phyloP scores from a whole-genome alignment of 2,113 vertebrate species.

The Siphamia tubifer region DNA sequence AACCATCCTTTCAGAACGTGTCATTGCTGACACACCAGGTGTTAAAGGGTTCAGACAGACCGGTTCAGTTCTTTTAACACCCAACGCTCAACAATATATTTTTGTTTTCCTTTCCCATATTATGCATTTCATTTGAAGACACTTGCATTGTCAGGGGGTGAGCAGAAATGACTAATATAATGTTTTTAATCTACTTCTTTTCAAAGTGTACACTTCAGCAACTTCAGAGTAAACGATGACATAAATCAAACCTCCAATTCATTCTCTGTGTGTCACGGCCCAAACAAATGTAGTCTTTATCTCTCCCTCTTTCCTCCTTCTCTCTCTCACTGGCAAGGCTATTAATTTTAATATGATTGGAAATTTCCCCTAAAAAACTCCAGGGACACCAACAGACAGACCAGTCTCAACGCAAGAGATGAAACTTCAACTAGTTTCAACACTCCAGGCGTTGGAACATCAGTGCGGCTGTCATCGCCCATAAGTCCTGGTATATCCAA shows the following conservation, averaged over 20 bases:
- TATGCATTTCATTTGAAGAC: neutral
- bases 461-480: constrained; percentile 17
- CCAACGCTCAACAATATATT: neutral
- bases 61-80: neutral
- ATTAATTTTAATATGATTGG: constrained; percentile 61
- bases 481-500: neutral
- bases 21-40: too few species aligned
- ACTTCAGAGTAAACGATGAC: constrained; percentile 9
- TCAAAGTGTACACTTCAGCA: neutral
- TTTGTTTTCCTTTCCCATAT: neutral
- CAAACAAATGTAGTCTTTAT: neutral
- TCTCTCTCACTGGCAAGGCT: neutral
- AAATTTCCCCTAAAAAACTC: constrained; percentile 45
- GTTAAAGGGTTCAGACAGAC: too few species aligned
- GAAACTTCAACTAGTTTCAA: constrained; percentile 40
- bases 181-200: neutral
- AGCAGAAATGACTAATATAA: neutral
- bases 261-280: neutral
- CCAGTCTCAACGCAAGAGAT: constrained; percentile 21
- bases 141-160: neutral
- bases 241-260: constrained; percentile 2
- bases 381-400: constrained; percentile 19
- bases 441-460: constrained; percentile 19
- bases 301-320: neutral
- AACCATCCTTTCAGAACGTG: too few species aligned